Evolutionary conservation across 2,113 vertebrate genomes (phyloP), one percentile per base, ranked within the genome.

Genomic region (Asarcornis scutulata): DNA sequence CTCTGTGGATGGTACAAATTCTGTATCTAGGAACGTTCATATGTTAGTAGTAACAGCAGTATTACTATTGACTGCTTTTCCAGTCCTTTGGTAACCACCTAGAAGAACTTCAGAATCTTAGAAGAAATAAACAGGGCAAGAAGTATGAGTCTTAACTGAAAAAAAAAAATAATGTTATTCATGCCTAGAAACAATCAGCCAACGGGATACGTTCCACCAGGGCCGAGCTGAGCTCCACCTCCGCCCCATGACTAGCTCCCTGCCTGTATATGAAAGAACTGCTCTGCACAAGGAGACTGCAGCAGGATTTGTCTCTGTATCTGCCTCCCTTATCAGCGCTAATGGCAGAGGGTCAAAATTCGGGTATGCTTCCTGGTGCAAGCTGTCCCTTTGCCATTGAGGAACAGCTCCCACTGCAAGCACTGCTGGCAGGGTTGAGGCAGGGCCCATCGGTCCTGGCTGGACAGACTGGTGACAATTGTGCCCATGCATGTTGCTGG

Each of bases 221-320:
- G 56, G 22, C 7, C 7, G 50, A 59, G 50, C 50, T 13, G 17
- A 18, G 50, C 53, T 26, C 44, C 36, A 4, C 64, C 55, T 48
- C 38, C 25, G 2, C 16, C 56, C 38, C 13, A 2, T 14, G 62
- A 5, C 2, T 4, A 44, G 42, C 23, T 50, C 58, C 1, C 20
- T 3, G 1, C 2, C 32, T 11, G 0, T 6, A 2, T 58, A 7
- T 53, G 7, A 9, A 9, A 7, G n/a, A 27, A 1, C 58, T 1
- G 60, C 48, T 44, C 34, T 5, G 4, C 4, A 2, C 13, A 0
- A 20, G 31, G 44, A 22, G 44, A 0, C 21, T 2, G 31, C 34
- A 31, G 36, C 25, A 14, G 88, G 40, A 20, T 69, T 3, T 25
- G 63, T 21, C 36, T 42, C 63, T 21, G 40, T 1, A 0, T 3